Evolutionary conservation across 2,113 vertebrate genomes (phyloP), one percentile per base, ranked within the genome.

Genomic region (Solea senegalensis): DNA sequence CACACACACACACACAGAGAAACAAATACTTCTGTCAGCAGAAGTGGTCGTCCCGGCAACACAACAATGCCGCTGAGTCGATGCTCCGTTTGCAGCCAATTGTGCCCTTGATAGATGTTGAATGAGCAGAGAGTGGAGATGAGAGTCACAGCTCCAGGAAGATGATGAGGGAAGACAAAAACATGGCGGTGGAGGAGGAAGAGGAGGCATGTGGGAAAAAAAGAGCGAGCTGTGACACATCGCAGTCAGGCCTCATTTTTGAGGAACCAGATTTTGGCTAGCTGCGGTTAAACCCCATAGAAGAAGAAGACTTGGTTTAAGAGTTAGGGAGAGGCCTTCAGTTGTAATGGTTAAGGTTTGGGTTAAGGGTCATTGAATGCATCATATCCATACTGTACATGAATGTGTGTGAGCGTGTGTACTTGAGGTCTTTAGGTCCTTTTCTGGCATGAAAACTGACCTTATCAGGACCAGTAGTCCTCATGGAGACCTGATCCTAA

Each of bases 1-100:
- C 40, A 26, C 57, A 45, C n/a, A 61, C 41, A 64, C 16, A 44
- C 27, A 64, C 43, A 69, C 34, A 39, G 15, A 54, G 11, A 8
- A 50, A 54, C 59, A 57, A 67, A 81, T 87, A 43, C 62, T 81
- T 84, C 66, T 7, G 15, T 80, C 61, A 57, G 78, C 61, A 69
- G 48, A 83, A 75, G 66, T 40, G 52, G 86, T 88, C n/a, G 59
- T 44, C 88, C 65, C 1, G 65, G 86, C 79, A 87, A 87, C 81
- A 46, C 56, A 72, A 75, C 58, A 82, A 72, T 48, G 40, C 64
- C 0, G 57, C 69, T 72, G 72, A 69, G 75, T 83, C 65, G 50
- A 49, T 58, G 55, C 62, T 76, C 69, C 69, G 78, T 76, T 78
- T 73, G 40, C 9, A 49, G 63, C 63, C 56, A 9, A 55, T 62